Evolutionary conservation across 2,888 invertebrate species (phyloP).

Genomic region (Rhabditophanes sp.): DNA sequence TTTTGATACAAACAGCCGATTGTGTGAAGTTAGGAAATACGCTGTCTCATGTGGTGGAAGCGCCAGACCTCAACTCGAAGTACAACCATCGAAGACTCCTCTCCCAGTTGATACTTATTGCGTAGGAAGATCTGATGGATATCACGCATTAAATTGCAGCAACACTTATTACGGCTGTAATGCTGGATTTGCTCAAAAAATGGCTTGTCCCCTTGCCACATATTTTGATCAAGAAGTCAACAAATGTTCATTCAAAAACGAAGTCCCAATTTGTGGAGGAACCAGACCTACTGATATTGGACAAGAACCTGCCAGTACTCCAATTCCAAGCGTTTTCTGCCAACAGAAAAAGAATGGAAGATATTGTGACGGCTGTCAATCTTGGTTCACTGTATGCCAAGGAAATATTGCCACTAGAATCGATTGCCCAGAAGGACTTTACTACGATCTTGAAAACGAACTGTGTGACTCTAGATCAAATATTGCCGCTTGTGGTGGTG

Average conservation of each 20-base stretch:
- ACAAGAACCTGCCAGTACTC: not conserved
- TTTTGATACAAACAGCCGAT: constrained; percentile 3
- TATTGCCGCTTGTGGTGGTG: constrained; percentile 20
- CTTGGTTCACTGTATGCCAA: constrained; percentile 2
- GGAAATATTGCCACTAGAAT: constrained; percentile 2
- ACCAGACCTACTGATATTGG: not conserved
- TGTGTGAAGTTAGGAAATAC: no score
- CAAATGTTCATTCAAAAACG: not conserved
- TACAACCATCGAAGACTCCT: not conserved
- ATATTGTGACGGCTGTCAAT: constrained; percentile 2
- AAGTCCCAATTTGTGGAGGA: constrained; percentile 1
- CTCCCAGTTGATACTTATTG: not conserved
- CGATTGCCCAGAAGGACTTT: constrained; percentile 19
- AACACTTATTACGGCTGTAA: not conserved
- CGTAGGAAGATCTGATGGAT: not conserved
- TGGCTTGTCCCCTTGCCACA: not conserved
- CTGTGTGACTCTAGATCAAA: constrained; percentile 16
- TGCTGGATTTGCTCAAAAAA: not conserved
- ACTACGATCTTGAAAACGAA: constrained; percentile 13
- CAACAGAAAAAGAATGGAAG: constrained; percentile 1
- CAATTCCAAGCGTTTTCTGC: constrained; percentile 4
- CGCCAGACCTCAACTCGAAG: not conserved
- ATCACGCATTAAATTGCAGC: not conserved
- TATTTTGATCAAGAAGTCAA: not conserved
- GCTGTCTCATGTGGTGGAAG: not conserved